Conservation (phyloP, 2,797 vertebrate genomes). For the Enteromius argenteus region DNA sequence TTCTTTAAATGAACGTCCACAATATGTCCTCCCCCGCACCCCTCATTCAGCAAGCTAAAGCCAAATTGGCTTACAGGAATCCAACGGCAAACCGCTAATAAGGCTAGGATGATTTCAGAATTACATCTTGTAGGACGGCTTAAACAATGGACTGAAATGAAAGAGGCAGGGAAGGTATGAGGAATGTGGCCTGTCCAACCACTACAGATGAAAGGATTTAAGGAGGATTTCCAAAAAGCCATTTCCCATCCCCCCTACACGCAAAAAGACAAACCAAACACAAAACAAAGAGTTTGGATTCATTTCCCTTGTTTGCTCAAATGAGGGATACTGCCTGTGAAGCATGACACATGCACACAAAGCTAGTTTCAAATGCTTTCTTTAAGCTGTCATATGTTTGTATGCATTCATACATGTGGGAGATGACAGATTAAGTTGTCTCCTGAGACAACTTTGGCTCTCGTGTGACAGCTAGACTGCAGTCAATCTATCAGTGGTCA, state of each 20-base stretch:
- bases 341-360: constrained; percentile 8
- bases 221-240: constrained; percentile 40
- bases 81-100: constrained; percentile 32
- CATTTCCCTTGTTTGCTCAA: constrained; percentile 30
- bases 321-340: neutral
- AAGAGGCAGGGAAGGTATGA: constrained; percentile 15
- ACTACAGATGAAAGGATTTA: constrained; percentile 45
- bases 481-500: constrained; percentile 11
- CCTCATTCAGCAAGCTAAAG: constrained; percentile 20
- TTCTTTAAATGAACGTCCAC: constrained; percentile 53
- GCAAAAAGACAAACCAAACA: constrained; percentile 37
- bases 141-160: constrained; percentile 33
- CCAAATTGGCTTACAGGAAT: constrained; percentile 30
- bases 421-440: neutral
- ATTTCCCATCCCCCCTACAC: constrained; percentile 33
- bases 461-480: constrained; percentile 11
- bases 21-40: constrained; percentile 5
- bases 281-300: constrained; percentile 37
- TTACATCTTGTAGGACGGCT: constrained; percentile 14
- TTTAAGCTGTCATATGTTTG: constrained; percentile 3
- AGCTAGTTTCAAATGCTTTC: neutral
- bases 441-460: neutral
- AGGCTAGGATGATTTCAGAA: constrained; percentile 22
- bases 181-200: constrained; percentile 20
- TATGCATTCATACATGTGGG: neutral